Evolutionary conservation across 2,113 vertebrate genomes (phyloP), one percentile per base, ranked within the genome.

Genomic region (Neolamprologus cancellatus): DNA sequence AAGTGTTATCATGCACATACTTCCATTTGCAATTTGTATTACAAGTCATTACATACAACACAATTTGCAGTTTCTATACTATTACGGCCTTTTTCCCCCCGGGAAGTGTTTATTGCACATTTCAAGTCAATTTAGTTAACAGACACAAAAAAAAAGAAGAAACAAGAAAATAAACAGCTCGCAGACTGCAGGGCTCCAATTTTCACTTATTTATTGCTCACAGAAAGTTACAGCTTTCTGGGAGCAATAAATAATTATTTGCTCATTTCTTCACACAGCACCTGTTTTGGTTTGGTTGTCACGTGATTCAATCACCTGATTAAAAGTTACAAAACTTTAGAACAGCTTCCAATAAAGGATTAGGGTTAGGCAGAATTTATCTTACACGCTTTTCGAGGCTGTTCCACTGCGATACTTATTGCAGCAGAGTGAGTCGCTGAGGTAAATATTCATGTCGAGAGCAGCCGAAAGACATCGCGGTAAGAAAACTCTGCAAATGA

Each of bases 401-500:
- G 25, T n/a, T 76, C 25, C 25, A n/a, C 44, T 2, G 71, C 2
- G 71, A 76, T 76, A 50, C 71, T 79, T 23, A 11, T 18, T 23
- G 13, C 11, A 15, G 14, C 20, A 44, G 14, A 55, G 15, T 8
- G 15, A n/a, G 54, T n/a, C 8, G 5, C 17, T 48, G 39, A 53
- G 28, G 25, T 82, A 54, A 78, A 82, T 79, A 88, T 78, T 88
- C 84, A 83, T 79, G 69, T 7, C 4, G 6, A 18, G 41, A 71
- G 82, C 76, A 30, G 9, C 53, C 13, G 1, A 30, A 1, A 14
- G 17, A 83, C 32, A 41, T 71, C 18, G 14, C 1, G 3, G 55
- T 46, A 23, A 34, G 30, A 64, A 78, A 87, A 59, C 20, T 14
- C 54, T 79, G 74, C 50, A 90, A 61, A 84, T 87, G 34, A 78